Base-by-base conservation (phyloP, 2,888 invertebrate species). In the Pilophorus perplexus region DNA sequence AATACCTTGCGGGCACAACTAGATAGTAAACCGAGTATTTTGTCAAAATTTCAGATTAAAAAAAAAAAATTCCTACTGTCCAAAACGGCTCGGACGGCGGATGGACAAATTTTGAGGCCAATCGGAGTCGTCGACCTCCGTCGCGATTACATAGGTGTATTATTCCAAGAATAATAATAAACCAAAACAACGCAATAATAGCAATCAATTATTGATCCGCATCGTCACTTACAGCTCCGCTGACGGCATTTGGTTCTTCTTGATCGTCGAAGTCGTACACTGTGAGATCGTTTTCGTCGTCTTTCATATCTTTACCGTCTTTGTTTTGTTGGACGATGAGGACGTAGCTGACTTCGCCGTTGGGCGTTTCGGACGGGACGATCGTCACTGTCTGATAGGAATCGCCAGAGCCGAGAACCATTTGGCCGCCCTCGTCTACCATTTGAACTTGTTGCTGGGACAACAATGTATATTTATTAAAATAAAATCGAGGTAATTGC, bases 331-430 rank as follows among this genome's bases (percentile, higher is more conserved):
- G 88, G 10, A 93, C 90, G 66, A 93, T 90, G 12, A 93, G 81
- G 0, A 94, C 90, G 75, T 93, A 93, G 78, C 90, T 91, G 33
- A 93, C 84, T 79, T 93, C 92, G 1, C 88, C 89, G 23, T 84
- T 83, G 72, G 83, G 84, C 0, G 83, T 82, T 70, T 89, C 88
- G 0, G 90, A 86, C 0, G 92, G 92, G 54, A 93, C 86, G 70
- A 93, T 84, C 1, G 92, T 90, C 0, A 93, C 88, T 0, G 91
- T 87, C 78, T 90, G 90, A 77, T 84, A 90, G 1, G 83, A 81
- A 71, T 85, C 86, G 4, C 81, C 82, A 18, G 83, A 68, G 20
- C 70, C 71, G n/a, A 71, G 37, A 12, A 71, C 70, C 69, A 71
- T 69, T 54, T 69, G 70, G 12, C 68, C 67, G 55, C 48, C 68